Base-by-base conservation (phyloP, 2,797 vertebrate species). In the Florisuga fusca region DNA sequence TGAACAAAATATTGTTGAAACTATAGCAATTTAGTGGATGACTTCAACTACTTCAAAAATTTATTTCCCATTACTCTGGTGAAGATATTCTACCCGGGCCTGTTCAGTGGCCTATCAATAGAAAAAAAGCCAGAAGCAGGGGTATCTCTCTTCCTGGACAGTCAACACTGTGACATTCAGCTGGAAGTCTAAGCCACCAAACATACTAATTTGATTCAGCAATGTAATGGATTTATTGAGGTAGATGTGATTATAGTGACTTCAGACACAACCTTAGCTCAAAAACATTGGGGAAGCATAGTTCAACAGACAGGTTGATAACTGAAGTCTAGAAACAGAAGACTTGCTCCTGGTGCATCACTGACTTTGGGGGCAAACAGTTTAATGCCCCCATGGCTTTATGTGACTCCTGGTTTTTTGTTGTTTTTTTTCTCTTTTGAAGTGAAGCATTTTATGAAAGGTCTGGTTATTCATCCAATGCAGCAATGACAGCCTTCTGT, bases 341-440 rank as follows among this genome's bases (percentile, higher is more conserved):
- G 26, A 51, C 26, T 27, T 13, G 11, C 5, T 68, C 9, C 45
- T 36, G 2, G 11, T 51, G n/a, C 1, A 46, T 48, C 18, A 43
- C 15, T 71, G 26, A 54, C 5, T n/a, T 75, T 67, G 29, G 14
- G 10, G 38, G 12, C 2, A 54, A 58, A 54, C 0, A 0, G 7
- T 38, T 92, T 41, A 45, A 53, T 53, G 5, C 50, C 33, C 17
- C 15, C 33, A 5, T 34, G 7, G 15, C 27, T 72, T 63, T 58
- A 71, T 31, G 15, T 27, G 15, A 10, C 5, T 72, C 15, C 14
- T 81, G 7, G 7, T 46, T 19, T 46, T 46, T 46, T 46, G 36
- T 12, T 43, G 21, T 43, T 22, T 46, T 34, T 29, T 34, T 14
- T 9, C 15, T 36, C 6, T 51, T 84, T 68, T 48, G 16, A 72